phyloP scores from a whole-genome alignment of 2,888 invertebrate genomes.

The Mermis nigrescens region DNA sequence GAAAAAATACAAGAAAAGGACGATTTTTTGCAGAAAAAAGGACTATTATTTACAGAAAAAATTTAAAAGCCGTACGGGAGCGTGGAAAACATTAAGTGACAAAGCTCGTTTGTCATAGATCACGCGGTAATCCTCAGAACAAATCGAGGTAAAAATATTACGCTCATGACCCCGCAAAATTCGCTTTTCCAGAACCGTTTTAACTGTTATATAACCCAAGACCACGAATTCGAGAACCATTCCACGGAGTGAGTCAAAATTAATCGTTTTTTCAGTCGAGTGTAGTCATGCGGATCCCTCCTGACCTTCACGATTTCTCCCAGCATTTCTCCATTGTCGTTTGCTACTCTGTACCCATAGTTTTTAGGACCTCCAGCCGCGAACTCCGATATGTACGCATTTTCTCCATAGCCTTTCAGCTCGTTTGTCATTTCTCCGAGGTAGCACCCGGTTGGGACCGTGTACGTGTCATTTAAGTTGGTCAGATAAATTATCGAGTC shows the following conservation, averaged over 20 bases:
- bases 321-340: background rate
- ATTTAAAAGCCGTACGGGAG: too few species aligned
- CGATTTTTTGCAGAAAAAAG: too few species aligned
- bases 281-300: too few species aligned
- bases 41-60: too few species aligned
- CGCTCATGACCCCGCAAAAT: background rate
- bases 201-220: background rate
- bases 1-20: too few species aligned
- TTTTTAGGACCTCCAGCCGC: background rate
- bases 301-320: background rate
- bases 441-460: background rate
- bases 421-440: background rate
- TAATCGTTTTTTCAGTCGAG: background rate
- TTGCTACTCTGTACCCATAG: background rate
- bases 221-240: background rate
- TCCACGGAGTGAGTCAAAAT: background rate
- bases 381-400: background rate
- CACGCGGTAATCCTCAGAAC: too few species aligned
- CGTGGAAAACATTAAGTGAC: too few species aligned
- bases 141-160: background rate
- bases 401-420: background rate
- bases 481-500: background rate
- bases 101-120: too few species aligned
- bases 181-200: background rate
- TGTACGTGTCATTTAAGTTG: background rate